Percentiles rank a stretch among this genome's conserved stretches.
These are phyloP conservation scores for Enteromius afrohamiltoni DNA, from an alignment of 2,797 vertebrate genomes.

Conservation along the genomic window DNA sequence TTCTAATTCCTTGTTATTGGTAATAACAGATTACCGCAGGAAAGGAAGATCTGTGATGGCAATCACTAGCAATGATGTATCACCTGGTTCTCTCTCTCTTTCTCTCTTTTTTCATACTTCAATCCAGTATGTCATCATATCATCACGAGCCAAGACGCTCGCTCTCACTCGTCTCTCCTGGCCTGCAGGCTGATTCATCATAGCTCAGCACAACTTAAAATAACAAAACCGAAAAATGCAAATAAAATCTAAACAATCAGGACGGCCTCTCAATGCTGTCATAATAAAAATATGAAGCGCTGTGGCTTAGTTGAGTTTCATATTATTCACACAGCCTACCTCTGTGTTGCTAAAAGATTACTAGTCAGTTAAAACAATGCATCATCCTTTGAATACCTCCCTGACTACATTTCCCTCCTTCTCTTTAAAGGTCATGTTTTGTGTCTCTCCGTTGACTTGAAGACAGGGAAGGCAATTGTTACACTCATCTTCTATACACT, in stretches of 20 bases:
- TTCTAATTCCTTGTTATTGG: constrained; percentile 12
- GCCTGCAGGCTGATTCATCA: constrained; percentile 57
- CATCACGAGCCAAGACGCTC: constrained; percentile 58
- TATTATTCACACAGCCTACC: neutral
- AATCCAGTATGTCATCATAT: constrained; percentile 63
- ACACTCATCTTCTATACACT: neutral
- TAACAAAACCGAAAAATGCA: constrained; percentile 74
- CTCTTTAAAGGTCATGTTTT: constrained; percentile 42
- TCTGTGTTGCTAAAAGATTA: constrained; percentile 11
- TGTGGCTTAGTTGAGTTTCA: neutral
- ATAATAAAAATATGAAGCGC: constrained; percentile 10
- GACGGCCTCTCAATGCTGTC: constrained; percentile 50
- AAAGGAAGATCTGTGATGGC: constrained; percentile 6
- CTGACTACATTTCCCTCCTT: constrained; percentile 18
- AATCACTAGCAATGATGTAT: neutral
- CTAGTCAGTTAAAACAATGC: constrained; percentile 25
- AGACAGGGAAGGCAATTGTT: constrained; percentile 34
- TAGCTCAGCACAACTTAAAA: constrained; percentile 72
- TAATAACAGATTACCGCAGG: constrained; percentile 6
- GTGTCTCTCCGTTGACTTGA: constrained; percentile 22
- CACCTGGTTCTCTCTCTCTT: neutral
- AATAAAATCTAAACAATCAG: constrained; percentile 62
- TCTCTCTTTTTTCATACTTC: constrained; percentile 4
- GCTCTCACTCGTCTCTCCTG: constrained; percentile 62
- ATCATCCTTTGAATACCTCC: constrained; percentile 26